These are phyloP conservation scores for Papilio machaon DNA, from an alignment of 1,140 invertebrate species.

Conservation along the genomic window DNA sequence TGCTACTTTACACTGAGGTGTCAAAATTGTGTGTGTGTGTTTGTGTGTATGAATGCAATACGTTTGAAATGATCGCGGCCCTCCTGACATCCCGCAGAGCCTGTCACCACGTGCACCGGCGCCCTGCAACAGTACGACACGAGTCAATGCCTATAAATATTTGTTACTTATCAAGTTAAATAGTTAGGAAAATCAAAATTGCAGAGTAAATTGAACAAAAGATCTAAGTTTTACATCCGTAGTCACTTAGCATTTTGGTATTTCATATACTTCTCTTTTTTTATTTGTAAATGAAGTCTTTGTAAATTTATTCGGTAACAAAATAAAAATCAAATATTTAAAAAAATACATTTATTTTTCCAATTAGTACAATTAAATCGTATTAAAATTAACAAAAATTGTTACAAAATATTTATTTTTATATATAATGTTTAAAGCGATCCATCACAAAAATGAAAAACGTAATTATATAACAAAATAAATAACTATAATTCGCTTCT, in stretches of 20 bases:
- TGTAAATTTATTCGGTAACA: not conserved
- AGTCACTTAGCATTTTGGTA: too few species aligned
- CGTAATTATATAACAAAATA: not conserved
- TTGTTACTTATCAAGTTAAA: too few species aligned
- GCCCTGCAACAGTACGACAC: conserved; percentile 85
- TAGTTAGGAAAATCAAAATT: too few species aligned
- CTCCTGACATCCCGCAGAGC: conserved; percentile 93
- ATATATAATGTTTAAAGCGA: not conserved
- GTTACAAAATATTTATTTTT: not conserved
- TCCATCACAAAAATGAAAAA: not conserved
- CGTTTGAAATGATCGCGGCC: conserved; percentile 81
- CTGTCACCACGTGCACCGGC: conserved; percentile 96
- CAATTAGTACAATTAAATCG: not conserved
- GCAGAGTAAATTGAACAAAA: too few species aligned
- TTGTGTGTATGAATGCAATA: conserved; percentile 47
- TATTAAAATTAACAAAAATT: not conserved
- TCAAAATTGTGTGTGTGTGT: not conserved
- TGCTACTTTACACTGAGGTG: too few species aligned
- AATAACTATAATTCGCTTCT: too few species aligned
- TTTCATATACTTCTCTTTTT: too few species aligned
- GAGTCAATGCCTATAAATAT: not conserved
- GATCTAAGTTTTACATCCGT: too few species aligned
- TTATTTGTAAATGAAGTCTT: not conserved
- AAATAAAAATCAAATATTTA: not conserved
- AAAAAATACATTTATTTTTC: conserved; percentile 15